phyloP scores from a whole-genome alignment of 2,113 vertebrate species.

The Tetraodon nigroviridis region DNA sequence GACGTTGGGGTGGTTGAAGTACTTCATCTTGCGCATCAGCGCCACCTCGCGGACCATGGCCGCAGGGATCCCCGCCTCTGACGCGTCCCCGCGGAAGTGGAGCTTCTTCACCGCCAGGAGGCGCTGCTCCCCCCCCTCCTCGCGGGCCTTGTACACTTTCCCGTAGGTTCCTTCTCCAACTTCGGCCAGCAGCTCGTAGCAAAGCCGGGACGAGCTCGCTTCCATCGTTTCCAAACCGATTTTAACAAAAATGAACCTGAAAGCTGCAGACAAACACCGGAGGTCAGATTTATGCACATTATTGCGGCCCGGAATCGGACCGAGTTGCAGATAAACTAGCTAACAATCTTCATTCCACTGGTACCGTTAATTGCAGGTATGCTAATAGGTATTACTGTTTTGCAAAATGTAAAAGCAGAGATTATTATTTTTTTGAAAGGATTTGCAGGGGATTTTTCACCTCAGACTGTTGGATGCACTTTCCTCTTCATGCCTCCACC shows the following conservation, averaged over 20 bases:
- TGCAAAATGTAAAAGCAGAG: not conserved
- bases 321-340: too few species aligned
- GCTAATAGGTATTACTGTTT: not conserved
- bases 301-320: too few species aligned
- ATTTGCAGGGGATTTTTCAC: not conserved
- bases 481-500: not conserved
- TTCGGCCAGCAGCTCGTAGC: conserved; percentile 70
- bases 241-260: too few species aligned
- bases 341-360: too few species aligned
- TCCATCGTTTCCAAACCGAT: conserved; percentile 45
- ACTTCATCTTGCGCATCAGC: conserved; percentile 65
- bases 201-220: not conserved
- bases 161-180: conserved; percentile 71
- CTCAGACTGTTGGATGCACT: not conserved
- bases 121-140: conserved; percentile 56
- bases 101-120: conserved; percentile 75
- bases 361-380: not conserved
- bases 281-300: too few species aligned
- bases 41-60: conserved; percentile 76
- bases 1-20: conserved; percentile 74
- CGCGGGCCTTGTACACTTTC: conserved; percentile 73
- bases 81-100: conserved; percentile 29
- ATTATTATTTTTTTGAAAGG: not conserved
- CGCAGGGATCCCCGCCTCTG: conserved; percentile 63
- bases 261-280: too few species aligned